Base-by-base conservation (phyloP, 2,797 vertebrate species). In the Novumbra hubbsi region DNA sequence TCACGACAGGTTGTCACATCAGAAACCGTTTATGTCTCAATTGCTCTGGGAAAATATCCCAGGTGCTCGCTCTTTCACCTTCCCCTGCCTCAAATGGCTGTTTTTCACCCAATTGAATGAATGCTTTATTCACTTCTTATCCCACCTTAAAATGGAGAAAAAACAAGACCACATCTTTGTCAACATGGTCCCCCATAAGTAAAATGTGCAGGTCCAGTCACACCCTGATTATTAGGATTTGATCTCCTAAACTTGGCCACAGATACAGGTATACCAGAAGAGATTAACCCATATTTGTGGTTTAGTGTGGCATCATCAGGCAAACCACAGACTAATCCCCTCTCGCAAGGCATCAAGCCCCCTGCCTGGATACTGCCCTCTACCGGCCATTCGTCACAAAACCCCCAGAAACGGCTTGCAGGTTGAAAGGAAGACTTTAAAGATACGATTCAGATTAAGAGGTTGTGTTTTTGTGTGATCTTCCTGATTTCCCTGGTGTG, bases 381-480 rank as follows among this genome's bases (percentile, higher is more conserved):
- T 38, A 8, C 34, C 8, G 34, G 41, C 41, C 41, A 45, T 8
- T 2, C 6, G 3, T 8, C 11, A 12, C 41, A 45, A 4, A 45
- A 45, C 41, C 41, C 41, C 8, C 5, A 17, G 45, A 70, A 45
- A 73, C 52, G 19, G 55, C 55, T 21, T 3, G 73, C 27, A 62
- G 71, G 55, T 73, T 73, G 41, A 52, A 71, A 21, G 50, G 30
- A 63, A 76, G 78, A 75, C 70, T 83, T 79, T 82, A 82, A 87
- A 76, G 63, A 76, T 78, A 86, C 87, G 85, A 88, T 81, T 38
- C 79, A 80, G 84, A 84, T 87, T 79, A 82, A 60, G 81, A 81
- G 82, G 82, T 86, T 77, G 78, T 65, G 75, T 85, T 73, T 74
- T 72, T 69, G 78, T 73, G 73, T 68, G 77, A 62, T 78, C 60